phyloP scores from a whole-genome alignment of 1,140 invertebrate species.

The Drosophila jambulina region DNA sequence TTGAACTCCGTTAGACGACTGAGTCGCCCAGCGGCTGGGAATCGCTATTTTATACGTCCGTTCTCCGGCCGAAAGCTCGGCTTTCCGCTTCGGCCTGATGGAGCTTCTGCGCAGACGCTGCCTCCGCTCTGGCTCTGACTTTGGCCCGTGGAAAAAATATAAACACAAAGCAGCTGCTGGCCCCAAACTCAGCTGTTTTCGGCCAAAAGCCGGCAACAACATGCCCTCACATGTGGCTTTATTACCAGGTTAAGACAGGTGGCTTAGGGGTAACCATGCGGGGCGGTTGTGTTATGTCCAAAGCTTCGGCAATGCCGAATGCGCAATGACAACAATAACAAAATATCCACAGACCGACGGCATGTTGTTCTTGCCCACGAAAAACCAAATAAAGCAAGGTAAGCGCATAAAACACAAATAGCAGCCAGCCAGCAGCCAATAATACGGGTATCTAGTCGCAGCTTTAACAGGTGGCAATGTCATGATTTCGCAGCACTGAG shows the following conservation, averaged over 20 bases:
- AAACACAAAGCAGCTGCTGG: constrained; percentile 78
- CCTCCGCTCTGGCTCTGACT: constrained; percentile 2
- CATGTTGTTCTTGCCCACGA: constrained; percentile 39
- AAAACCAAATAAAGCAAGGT: constrained; percentile 47
- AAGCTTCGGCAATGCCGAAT: constrained; percentile 43
- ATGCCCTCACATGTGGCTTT: constrained; percentile 41
- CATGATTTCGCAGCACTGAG: constrained; percentile 24
- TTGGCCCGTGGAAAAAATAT: constrained; percentile 58
- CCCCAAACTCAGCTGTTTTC: constrained; percentile 67
- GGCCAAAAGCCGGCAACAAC: constrained; percentile 77
- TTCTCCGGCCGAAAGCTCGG: constrained; percentile 60
- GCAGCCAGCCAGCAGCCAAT: constrained; percentile 22
- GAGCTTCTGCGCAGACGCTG: constrained; percentile 55
- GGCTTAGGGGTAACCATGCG: not conserved
- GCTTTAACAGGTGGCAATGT: constrained; percentile 53
- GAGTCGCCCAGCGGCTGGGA: constrained; percentile 57
- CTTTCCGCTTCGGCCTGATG: constrained; percentile 56
- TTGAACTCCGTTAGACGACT: constrained; percentile 80
- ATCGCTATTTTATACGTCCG: constrained; percentile 70
- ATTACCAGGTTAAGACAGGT: constrained; percentile 4
- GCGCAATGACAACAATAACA: constrained; percentile 45
- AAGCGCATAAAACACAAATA: constrained; percentile 36
- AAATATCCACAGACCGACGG: not conserved
- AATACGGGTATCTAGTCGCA: constrained; percentile 24
- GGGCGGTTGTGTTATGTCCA: not conserved